Evolutionary conservation across 2,888 invertebrate species (phyloP).

Genomic region (Digitonthophagus gazella): DNA sequence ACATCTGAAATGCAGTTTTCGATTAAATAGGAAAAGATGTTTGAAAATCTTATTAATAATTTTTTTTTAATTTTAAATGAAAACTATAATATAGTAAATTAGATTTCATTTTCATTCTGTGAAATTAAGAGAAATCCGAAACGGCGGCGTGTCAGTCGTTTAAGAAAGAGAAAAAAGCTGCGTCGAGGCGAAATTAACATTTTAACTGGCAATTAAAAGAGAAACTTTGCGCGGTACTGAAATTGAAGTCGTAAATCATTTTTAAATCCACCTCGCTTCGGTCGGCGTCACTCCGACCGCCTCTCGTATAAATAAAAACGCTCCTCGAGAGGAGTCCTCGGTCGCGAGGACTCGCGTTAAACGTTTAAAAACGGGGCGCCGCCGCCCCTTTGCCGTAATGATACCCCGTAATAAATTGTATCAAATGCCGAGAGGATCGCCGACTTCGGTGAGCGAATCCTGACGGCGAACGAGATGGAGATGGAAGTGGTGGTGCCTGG

Average conservation of each 20-base stretch:
- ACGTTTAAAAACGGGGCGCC: background rate
- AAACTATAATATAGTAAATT: no score
- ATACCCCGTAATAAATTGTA: background rate
- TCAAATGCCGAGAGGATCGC: background rate
- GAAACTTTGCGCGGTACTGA: constrained; percentile 15
- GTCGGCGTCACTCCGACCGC: background rate
- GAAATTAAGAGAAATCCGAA: background rate
- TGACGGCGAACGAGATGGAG: background rate
- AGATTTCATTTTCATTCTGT: background rate
- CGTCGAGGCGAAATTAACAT: constrained; percentile 1
- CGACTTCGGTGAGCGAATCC: background rate
- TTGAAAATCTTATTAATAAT: no score
- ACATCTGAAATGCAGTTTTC: no score
- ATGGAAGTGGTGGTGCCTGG: no score
- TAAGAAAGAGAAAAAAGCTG: background rate
- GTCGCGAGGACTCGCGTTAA: background rate
- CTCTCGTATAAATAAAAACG: background rate
- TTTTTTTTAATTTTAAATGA: no score
- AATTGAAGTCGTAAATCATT: constrained; percentile 21
- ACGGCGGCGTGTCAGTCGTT: background rate
- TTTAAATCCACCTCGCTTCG: background rate
- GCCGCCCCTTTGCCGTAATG: background rate
- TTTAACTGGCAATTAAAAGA: constrained; percentile 14
- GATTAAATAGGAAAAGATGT: no score
- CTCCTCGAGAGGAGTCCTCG: background rate